A percentile compares a stretch with the other conserved stretches of the same genome.
Evolutionary conservation across 2,113 vertebrate genomes (phyloP).

Genomic region (Bucco capensis): DNA sequence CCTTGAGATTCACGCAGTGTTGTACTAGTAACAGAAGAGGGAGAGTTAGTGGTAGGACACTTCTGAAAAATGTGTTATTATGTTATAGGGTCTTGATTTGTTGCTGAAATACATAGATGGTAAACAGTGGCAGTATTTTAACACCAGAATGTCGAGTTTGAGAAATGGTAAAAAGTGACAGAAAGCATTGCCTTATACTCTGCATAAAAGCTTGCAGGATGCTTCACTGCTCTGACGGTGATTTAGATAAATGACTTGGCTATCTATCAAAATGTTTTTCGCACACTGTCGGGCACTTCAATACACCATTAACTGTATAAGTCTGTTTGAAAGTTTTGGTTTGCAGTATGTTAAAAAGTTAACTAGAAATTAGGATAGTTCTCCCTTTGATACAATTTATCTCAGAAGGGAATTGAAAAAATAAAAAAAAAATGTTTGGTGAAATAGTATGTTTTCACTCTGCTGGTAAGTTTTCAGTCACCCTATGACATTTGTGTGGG

Average conservation of each 20-base stretch:
- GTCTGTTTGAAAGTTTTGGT: constrained; percentile 65
- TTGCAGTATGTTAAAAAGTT: constrained; percentile 63
- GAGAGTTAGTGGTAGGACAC: constrained; percentile 39
- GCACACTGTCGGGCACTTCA: constrained; percentile 71
- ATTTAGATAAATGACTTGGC: constrained; percentile 84
- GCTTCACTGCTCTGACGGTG: constrained; percentile 77
- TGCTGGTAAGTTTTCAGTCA: constrained; percentile 59
- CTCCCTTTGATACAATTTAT: neutral
- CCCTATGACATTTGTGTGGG: constrained; percentile 40
- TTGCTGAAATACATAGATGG: constrained; percentile 62
- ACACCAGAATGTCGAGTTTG: constrained; percentile 54
- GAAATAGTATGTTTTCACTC: neutral
- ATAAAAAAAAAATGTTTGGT: neutral
- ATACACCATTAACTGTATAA: constrained; percentile 66
- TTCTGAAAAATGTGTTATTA: constrained; percentile 37
- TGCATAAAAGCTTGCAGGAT: constrained; percentile 69
- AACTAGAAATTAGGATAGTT: constrained; percentile 54
- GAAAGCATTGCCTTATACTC: constrained; percentile 44
- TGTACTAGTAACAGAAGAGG: constrained; percentile 28
- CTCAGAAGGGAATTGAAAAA: neutral
- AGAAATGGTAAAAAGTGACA: constrained; percentile 70
- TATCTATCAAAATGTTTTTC: constrained; percentile 83
- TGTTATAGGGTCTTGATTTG: constrained; percentile 56
- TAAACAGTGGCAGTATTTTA: constrained; percentile 72
- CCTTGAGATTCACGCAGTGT: constrained; percentile 51